Base-by-base conservation (phyloP, 2,797 vertebrate genomes). In the Danio choprae region DNA sequence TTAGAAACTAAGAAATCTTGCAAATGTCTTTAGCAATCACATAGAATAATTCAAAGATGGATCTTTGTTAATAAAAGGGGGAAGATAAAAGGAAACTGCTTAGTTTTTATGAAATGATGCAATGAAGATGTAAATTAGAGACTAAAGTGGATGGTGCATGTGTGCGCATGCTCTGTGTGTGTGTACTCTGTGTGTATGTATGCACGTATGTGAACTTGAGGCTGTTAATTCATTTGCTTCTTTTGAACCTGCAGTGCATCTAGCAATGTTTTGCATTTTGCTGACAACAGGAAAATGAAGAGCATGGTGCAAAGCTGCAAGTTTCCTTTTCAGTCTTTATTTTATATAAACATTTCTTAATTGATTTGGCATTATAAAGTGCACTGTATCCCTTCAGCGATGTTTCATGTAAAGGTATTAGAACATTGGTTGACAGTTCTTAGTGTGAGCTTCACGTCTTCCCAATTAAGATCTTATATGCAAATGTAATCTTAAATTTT, bases 51-150 rank as follows among this genome's bases (percentile, higher is more conserved):
- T 41, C 41, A 41, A 55, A 55, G 11, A 53, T 10, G 8, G 11
- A 29, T 4, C 10, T 60, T 36, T 38, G n/a, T 74, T 75, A 51
- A 51, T n/a, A 15, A 63, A 51, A 53, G 48, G 46, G 48, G 9
- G 38, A 62, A 22, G 29, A 16, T 78, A 10, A 51, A 76, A 64
- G 6, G 12, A 43, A 15, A 15, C 18, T 29, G 6, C 16, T 48
- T 48, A 11, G 56, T 46, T 36, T 68, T 56, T 65, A 77, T 55
- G 20, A 43, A 67, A 55, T 29, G 7, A 38, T 67, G 41, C 8
- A 29, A 56, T 58, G 68, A 67, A 29, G 7, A 77, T 22, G 62
- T 44, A 77, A 55, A 56, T 77, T 59, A 5, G 50, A 55, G 40
- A 44, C 74, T 36, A 13, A 40, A 55, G 41, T 56, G 13, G 16